A percentile compares a stretch with the other conserved stretches of the same genome.
These are phyloP conservation scores for Invenusta paracnida DNA, from an alignment of 2,888 invertebrate species.

Conservation along the genomic window DNA sequence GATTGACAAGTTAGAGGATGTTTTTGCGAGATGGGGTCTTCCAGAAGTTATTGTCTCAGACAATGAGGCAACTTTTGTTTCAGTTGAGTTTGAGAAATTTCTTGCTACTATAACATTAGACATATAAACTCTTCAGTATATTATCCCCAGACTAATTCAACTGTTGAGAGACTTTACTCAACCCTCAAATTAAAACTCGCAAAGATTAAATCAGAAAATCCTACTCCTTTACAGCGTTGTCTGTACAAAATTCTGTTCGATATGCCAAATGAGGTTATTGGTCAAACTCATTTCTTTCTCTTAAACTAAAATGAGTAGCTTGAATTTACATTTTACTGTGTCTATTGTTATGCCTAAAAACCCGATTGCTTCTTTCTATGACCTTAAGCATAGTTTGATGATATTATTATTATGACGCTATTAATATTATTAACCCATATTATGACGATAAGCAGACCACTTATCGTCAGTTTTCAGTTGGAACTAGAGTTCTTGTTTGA, in stretches of 20 bases:
- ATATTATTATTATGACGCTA: too few species aligned
- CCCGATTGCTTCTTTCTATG: background rate
- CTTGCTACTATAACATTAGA: background rate
- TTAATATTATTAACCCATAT: too few species aligned
- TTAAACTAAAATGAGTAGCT: background rate
- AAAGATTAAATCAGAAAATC: background rate
- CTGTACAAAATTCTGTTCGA: background rate
- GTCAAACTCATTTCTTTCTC: conserved; percentile 1
- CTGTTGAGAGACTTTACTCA: background rate
- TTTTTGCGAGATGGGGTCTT: conserved; percentile 21
- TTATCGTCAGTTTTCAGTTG: background rate
- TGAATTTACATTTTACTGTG: background rate
- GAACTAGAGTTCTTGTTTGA: background rate
- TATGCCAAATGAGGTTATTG: background rate
- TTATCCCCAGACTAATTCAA: background rate
- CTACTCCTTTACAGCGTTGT: background rate
- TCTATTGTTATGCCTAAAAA: conserved; percentile 1
- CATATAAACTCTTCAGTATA: conserved; percentile 6
- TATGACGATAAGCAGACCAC: background rate
- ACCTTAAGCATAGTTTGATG: too few species aligned
- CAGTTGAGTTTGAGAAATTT: background rate
- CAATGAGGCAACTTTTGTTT: background rate
- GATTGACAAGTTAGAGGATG: conserved; percentile 13
- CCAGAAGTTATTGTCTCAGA: background rate
- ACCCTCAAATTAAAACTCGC: background rate